Evolutionary conservation across 2,113 vertebrate genomes (phyloP).

Genomic region (Cyprinodon variegatus): DNA sequence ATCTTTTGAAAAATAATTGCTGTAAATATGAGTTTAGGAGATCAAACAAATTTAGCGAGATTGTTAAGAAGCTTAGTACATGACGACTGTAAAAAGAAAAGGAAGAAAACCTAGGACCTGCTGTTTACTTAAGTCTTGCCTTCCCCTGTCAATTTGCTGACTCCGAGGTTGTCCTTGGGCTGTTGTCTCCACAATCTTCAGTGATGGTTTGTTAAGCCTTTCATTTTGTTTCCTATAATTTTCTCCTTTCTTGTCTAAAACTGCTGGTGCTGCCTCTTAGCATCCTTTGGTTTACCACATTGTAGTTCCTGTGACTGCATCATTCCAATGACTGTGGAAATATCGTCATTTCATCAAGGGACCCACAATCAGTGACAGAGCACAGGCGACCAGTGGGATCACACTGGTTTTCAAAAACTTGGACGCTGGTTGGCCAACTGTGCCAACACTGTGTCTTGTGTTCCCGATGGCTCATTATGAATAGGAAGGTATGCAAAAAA

Average conservation of each 20-base stretch:
- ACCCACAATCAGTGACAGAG: constrained; percentile 24
- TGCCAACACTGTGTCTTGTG: constrained; percentile 59
- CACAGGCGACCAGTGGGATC: constrained; percentile 48
- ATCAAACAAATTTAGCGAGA: constrained; percentile 73
- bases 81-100: constrained; percentile 34
- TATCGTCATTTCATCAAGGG: constrained; percentile 27
- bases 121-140: constrained; percentile 40
- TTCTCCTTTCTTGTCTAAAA: constrained; percentile 9
- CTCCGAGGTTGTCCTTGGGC: constrained; percentile 40
- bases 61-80: constrained; percentile 77
- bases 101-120: constrained; percentile 43
- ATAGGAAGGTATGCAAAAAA: constrained; percentile 51
- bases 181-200: constrained; percentile 35
- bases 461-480: constrained; percentile 67
- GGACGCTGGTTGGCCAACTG: constrained; percentile 44
- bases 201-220: constrained; percentile 26
- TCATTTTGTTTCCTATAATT: constrained; percentile 25
- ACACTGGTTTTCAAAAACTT: constrained; percentile 60
- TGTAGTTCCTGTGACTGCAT: constrained; percentile 8
- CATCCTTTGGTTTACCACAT: constrained; percentile 30
- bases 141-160: constrained; percentile 30
- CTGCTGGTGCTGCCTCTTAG: not conserved
- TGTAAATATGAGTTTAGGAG: constrained; percentile 78
- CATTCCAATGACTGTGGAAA: constrained; percentile 33
- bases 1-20: constrained; percentile 72